phyloP scores from a whole-genome alignment of 2,113 vertebrate genomes.

The Amphilophus citrinellus region DNA sequence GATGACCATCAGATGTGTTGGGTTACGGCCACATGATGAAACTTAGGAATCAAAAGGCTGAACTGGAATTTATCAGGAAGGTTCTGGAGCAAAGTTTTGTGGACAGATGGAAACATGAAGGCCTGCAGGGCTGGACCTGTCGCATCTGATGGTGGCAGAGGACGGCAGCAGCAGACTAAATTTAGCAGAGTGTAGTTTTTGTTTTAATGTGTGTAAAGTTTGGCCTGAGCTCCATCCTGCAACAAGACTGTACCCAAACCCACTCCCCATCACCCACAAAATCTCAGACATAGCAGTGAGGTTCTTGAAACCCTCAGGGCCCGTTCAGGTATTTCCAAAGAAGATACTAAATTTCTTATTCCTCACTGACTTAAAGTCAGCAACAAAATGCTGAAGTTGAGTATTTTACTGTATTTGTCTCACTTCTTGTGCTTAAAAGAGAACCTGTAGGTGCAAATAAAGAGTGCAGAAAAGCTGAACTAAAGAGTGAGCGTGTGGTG shows the following conservation, averaged over 20 bases:
- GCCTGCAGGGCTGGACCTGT: background rate
- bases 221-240: background rate
- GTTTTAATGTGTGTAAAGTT: background rate
- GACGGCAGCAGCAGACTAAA: background rate
- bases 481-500: background rate
- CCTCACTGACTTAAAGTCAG: too few species aligned
- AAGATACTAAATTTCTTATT: background rate
- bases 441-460: background rate
- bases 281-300: background rate
- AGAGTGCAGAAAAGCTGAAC: background rate
- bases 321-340: background rate
- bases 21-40: too few species aligned
- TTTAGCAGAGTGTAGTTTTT: background rate
- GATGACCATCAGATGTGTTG: too few species aligned
- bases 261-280: background rate
- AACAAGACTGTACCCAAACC: background rate
- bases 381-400: too few species aligned
- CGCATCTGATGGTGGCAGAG: background rate
- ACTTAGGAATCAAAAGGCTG: too few species aligned
- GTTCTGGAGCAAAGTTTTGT: too few species aligned
- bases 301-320: background rate
- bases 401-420: too few species aligned
- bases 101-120: background rate
- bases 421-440: too few species aligned
- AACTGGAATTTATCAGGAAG: too few species aligned